phyloP scores from a whole-genome alignment of 1,140 invertebrate genomes.

The Ericerus pela region DNA sequence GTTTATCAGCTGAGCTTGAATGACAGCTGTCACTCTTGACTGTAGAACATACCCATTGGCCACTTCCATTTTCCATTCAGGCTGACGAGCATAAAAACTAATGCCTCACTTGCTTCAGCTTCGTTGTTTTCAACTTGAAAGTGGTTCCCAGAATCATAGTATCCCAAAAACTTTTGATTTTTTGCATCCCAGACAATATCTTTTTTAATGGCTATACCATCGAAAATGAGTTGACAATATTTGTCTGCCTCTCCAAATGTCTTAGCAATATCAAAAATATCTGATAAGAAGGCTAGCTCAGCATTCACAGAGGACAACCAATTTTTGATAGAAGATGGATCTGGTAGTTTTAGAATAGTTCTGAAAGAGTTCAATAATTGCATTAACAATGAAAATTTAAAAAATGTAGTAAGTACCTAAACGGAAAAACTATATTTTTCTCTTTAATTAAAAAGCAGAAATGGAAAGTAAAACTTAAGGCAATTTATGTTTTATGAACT shows the following conservation, averaged over 20 bases:
- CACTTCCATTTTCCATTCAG: constrained; percentile 5
- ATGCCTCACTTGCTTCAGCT: constrained; percentile 3
- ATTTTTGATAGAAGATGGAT: neutral
- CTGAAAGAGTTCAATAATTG: neutral
- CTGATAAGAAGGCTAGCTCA: neutral
- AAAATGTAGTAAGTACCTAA: neutral
- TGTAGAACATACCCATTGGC: constrained; percentile 1
- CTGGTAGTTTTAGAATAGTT: constrained; percentile 1
- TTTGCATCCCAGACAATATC: neutral
- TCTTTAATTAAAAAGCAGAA: too few species aligned
- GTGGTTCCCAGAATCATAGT: constrained; percentile 10
- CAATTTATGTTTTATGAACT: neutral
- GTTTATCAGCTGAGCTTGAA: neutral
- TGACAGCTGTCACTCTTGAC: neutral
- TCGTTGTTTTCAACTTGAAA: constrained; percentile 4
- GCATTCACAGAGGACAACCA: neutral
- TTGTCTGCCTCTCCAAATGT: neutral
- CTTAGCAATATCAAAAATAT: constrained; percentile 1
- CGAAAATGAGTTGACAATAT: neutral
- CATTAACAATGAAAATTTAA: neutral
- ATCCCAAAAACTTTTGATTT: constrained; percentile 6
- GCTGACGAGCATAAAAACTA: constrained; percentile 9
- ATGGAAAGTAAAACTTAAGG: too few species aligned
- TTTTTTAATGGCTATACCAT: neutral
- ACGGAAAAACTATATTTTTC: neutral